phyloP scores from a whole-genome alignment of 2,797 vertebrate genomes.

The Gambelia wislizenii region DNA sequence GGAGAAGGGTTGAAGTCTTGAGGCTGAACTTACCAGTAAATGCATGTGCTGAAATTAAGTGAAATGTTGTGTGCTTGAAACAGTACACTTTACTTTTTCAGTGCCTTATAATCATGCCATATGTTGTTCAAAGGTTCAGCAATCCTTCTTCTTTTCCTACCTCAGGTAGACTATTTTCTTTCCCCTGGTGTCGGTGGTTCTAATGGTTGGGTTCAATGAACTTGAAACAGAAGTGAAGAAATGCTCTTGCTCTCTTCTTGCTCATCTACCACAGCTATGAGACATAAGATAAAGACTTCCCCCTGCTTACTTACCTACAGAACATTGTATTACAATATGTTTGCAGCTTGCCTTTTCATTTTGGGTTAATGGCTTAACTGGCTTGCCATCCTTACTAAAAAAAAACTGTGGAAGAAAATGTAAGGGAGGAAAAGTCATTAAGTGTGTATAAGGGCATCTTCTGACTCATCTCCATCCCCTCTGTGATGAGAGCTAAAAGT shows the following conservation, averaged over 20 bases:
- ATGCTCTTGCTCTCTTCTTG: not conserved
- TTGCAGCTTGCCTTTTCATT: not conserved
- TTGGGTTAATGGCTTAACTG: not conserved
- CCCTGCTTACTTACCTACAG: not conserved
- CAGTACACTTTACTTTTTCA: too few relatives aligned
- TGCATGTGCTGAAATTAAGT: too few relatives aligned
- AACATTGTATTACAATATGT: not conserved
- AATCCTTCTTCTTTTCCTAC: not conserved
- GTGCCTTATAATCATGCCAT: not conserved
- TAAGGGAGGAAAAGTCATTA: too few relatives aligned
- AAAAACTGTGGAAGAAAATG: not conserved
- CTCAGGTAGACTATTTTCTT: not conserved
- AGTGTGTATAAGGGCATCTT: too few relatives aligned
- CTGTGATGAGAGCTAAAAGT: not conserved
- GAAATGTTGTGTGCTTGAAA: too few relatives aligned
- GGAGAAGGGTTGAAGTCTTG: too few relatives aligned
- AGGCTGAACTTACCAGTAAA: too few relatives aligned
- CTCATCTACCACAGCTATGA: not conserved
- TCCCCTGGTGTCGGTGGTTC: not conserved
- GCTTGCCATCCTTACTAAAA: not conserved
- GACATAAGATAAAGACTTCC: not conserved
- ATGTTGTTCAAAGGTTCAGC: not conserved
- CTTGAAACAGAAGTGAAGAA: not conserved
- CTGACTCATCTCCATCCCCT: not conserved
- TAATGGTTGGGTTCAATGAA: not conserved